A percentile compares a stretch with the other conserved stretches of the same genome.
phyloP scores from a whole-genome alignment of 1,140 invertebrate species.

The Lanistes nyassanus region DNA sequence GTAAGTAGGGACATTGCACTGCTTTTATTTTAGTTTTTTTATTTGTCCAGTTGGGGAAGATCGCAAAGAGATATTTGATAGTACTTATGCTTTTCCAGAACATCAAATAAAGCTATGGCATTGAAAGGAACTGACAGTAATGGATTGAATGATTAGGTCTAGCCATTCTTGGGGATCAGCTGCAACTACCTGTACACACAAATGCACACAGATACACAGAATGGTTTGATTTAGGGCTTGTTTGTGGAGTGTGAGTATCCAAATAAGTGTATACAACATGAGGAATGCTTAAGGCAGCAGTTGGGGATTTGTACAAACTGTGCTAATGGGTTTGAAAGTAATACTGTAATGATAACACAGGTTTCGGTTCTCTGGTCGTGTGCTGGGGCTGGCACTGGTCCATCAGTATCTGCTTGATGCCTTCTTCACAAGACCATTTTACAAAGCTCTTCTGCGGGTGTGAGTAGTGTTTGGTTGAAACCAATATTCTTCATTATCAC shows the following conservation, averaged over 20 bases:
- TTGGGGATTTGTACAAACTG: too few relatives aligned
- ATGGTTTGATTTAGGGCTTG: not conserved
- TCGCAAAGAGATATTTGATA: not conserved
- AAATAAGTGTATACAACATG: not conserved
- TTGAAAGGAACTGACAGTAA: too few relatives aligned
- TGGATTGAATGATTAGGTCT: too few relatives aligned
- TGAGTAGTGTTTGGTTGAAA: conserved; percentile 62
- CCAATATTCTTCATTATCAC: too few relatives aligned
- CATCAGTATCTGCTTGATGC: conserved; percentile 97
- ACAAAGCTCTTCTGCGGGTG: conserved; percentile 91
- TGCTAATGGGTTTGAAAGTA: not conserved
- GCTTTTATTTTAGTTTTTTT: not conserved
- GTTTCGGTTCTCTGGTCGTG: conserved; percentile 94
- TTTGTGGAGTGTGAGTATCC: not conserved
- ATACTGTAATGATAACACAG: conserved; percentile 65
- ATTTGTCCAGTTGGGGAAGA: not conserved
- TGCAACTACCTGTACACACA: too few relatives aligned
- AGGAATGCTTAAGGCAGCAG: too few relatives aligned
- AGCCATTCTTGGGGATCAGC: too few relatives aligned
- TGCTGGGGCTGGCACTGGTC: conserved; percentile 91
- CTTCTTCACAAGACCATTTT: conserved; percentile 96
- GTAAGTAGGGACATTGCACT: conserved; percentile 65
- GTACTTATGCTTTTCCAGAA: not conserved
- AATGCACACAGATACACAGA: not conserved
- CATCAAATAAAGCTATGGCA: not conserved